These are phyloP conservation scores for Erythrolamprus reginae DNA, from an alignment of 2,113 vertebrate species.

Conservation along the genomic window DNA sequence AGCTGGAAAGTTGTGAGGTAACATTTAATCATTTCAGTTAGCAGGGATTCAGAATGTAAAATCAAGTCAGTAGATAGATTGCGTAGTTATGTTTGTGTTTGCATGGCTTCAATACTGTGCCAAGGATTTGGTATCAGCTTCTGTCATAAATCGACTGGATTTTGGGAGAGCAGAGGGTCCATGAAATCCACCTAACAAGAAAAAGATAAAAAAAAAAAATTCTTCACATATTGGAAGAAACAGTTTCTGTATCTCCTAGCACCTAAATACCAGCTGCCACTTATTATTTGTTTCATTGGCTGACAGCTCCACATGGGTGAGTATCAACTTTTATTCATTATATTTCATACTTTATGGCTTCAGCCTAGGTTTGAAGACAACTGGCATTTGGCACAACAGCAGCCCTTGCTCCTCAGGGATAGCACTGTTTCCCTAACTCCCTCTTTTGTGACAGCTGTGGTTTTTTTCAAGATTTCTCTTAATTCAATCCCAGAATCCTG, in stretches of 20 bases:
- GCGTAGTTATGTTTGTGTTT: neutral
- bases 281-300: conserved; percentile 67
- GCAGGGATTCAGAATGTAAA: neutral
- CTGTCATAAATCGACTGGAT: neutral
- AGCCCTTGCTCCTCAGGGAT: conserved; percentile 60
- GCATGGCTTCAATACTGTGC: neutral
- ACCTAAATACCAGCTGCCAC: conserved; percentile 67
- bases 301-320: conserved; percentile 62
- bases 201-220: neutral
- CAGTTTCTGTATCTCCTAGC: conserved; percentile 47
- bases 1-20: neutral
- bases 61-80: neutral
- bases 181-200: neutral
- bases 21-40: neutral
- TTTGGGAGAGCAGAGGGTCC: neutral
- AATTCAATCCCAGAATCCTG: conserved; percentile 38
- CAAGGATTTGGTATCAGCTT: neutral
- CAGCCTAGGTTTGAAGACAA: conserved; percentile 62
- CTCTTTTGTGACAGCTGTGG: conserved; percentile 55
- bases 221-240: conserved; percentile 18
- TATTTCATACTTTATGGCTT: conserved; percentile 68
- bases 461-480: conserved; percentile 45
- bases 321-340: conserved; percentile 66
- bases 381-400: conserved; percentile 63
- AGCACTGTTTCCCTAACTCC: conserved; percentile 33